Evolutionary conservation across 2,113 vertebrate species (phyloP).

Genomic region (Turnix velox): DNA sequence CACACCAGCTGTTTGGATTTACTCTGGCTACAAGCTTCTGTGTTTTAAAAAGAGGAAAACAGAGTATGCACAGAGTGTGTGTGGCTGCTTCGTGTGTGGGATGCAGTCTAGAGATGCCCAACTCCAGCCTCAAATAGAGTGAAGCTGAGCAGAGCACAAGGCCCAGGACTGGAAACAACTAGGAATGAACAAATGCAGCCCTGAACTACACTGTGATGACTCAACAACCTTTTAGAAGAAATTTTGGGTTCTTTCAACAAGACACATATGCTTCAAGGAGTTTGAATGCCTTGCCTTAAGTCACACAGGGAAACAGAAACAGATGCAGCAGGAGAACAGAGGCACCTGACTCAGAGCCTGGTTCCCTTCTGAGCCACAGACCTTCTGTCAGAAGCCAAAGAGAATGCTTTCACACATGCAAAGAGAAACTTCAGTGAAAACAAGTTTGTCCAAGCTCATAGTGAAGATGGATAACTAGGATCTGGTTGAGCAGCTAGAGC

Average conservation of each 20-base stretch:
- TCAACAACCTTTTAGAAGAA: background rate
- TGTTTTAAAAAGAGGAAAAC: background rate
- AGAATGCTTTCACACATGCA: background rate
- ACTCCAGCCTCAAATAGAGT: background rate
- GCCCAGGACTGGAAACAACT: background rate
- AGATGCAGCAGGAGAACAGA: background rate
- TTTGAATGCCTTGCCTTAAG: background rate
- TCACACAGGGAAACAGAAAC: background rate
- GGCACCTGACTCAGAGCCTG: background rate
- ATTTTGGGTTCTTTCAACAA: background rate
- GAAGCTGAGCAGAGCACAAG: background rate
- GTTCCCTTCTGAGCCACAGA: background rate
- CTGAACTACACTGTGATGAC: background rate
- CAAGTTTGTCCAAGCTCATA: background rate
- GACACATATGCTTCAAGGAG: background rate
- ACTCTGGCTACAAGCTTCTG: background rate
- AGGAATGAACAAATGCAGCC: background rate
- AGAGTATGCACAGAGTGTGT: no score
- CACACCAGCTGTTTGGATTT: rapidly evolving
- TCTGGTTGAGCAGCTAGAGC: background rate
- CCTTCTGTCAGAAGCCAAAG: background rate
- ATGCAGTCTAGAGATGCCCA: background rate
- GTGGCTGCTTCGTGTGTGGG: background rate
- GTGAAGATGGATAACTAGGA: background rate
- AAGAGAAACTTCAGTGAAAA: background rate